Evolutionary conservation across 2,113 vertebrate genomes (phyloP).

Genomic region (Melierax canorus): DNA sequence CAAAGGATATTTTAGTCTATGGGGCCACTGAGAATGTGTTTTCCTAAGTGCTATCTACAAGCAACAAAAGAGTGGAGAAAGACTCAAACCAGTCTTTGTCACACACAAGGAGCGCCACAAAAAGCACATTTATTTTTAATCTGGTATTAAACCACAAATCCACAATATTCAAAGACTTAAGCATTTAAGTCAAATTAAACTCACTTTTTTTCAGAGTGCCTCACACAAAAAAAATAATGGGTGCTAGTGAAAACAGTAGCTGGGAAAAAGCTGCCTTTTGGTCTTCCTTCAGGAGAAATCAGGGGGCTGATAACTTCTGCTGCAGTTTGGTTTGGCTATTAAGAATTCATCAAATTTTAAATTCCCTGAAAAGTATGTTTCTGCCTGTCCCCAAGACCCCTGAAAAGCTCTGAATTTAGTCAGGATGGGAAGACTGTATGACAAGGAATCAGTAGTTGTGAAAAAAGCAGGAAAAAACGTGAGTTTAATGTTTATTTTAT

Average conservation of each 20-base stretch:
- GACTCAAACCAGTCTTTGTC: not conserved
- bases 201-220: not conserved
- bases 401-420: not conserved
- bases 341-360: not conserved
- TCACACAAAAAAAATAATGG: not conserved
- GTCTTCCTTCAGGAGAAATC: not conserved
- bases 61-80: not conserved
- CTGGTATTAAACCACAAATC: slow-evolving; percentile 48
- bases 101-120: not conserved
- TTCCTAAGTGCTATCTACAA: slow-evolving; percentile 2
- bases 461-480: not conserved
- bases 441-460: not conserved
- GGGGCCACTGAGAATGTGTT: slow-evolving; percentile 24
- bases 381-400: not conserved
- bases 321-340: not conserved
- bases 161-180: slow-evolving; percentile 8
- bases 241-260: not conserved
- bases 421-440: not conserved
- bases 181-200: slow-evolving; percentile 12
- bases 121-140: slow-evolving; percentile 45
- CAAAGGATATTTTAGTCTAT: slow-evolving; percentile 22
- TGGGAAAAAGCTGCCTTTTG: not conserved
- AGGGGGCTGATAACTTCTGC: not conserved
- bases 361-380: not conserved
- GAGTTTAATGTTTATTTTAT: not conserved